phyloP scores from a whole-genome alignment of 2,797 vertebrate genomes.

The Gallirallus australis region DNA sequence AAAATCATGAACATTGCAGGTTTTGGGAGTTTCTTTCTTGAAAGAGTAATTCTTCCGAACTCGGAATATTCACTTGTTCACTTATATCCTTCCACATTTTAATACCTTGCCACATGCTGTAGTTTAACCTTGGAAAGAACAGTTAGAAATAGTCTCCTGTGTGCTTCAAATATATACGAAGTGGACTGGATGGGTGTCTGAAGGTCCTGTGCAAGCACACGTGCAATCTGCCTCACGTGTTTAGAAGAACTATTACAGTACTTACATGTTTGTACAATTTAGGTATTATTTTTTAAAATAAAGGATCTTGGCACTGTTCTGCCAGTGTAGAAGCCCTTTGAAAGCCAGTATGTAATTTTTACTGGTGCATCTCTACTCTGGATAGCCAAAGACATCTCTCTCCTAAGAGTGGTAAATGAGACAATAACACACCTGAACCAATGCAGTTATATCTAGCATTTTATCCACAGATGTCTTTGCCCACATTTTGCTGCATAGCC shows the following conservation, averaged over 20 bases:
- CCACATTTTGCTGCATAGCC: not conserved
- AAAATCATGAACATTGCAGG: not conserved
- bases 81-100: not conserved
- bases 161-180: not conserved
- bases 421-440: not conserved
- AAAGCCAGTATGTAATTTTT: not conserved
- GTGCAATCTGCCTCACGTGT: not conserved
- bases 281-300: not conserved
- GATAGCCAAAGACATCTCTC: not conserved
- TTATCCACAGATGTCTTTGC: not conserved
- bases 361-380: not conserved
- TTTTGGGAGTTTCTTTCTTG: not conserved
- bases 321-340: not conserved
- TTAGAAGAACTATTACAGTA: not conserved
- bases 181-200: not conserved
- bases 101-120: not conserved
- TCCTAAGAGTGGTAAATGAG: not conserved
- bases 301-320: not conserved
- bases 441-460: not conserved
- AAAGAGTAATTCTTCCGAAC: not conserved
- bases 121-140: not conserved
- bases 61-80: not conserved
- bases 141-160: not conserved
- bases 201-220: not conserved
- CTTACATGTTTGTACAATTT: not conserved